phyloP scores from a whole-genome alignment of 2,797 vertebrate genomes.

The Galago senegalensis region DNA sequence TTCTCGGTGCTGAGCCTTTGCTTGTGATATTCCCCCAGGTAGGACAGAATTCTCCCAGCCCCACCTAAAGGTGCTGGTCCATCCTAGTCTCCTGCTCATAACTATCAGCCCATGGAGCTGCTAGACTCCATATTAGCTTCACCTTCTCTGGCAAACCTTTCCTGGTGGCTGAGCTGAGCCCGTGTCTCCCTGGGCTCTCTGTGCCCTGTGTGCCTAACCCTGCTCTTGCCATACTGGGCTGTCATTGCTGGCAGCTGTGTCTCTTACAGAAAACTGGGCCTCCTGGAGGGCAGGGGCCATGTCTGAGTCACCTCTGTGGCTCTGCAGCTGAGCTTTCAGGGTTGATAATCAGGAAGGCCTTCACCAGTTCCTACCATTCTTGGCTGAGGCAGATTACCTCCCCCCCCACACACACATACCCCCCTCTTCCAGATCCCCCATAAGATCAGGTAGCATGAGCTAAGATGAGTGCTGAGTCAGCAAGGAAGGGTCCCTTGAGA shows the following conservation, averaged over 20 bases:
- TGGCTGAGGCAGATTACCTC: neutral
- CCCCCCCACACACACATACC: neutral
- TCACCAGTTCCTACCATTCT: neutral
- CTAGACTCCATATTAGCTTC: neutral
- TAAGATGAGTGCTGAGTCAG: neutral
- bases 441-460: neutral
- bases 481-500: neutral
- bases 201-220: neutral
- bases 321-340: neutral
- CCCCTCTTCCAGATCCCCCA: neutral
- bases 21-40: rapidly evolving
- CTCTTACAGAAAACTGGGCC: neutral
- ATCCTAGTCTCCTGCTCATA: neutral
- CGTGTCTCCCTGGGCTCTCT: neutral
- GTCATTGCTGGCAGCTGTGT: neutral
- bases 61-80: rapidly evolving
- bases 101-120: neutral
- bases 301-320: neutral
- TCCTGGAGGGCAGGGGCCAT: neutral
- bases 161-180: neutral
- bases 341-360: neutral
- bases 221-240: neutral
- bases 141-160: neutral
- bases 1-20: neutral
- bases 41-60: neutral